Base-by-base conservation (phyloP, 2,113 vertebrate species). In the Leptobrachium ailaonicum region DNA sequence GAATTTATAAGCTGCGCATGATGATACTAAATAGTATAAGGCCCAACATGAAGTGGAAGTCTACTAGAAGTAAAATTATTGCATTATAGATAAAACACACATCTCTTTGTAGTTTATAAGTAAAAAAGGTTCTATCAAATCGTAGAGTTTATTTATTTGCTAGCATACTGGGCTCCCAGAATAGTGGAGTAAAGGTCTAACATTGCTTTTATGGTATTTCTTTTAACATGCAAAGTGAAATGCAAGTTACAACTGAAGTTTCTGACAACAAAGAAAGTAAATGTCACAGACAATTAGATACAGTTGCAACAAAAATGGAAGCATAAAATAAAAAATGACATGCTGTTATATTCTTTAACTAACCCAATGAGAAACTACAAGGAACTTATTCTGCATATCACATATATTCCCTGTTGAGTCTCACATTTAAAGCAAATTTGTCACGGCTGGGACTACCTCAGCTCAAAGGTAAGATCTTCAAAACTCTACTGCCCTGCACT, bases 261-360 rank as follows among this genome's bases (percentile, higher is more conserved):
- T 71, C 63, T 71, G 68, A 71, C 68, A 78, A 63, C 67, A 78
- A 71, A 78, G 76, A 71, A 62, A 11, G 76, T 78, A 78, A 78
- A 78, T 78, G 76, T 78, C 76, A 78, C 71, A 78, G 56, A 44
- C 76, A 78, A 78, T 78, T 78, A 78, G 43, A 47, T 32, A 70
- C 68, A 71, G 68, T 64, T 64, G 56, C 67, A 78, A 12, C 2
- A 50, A 78, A 78, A 71, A 41, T 50, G 63, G 76, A 67, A 71
- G 43, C 58, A 41, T 43, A 78, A 71, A 43, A 78, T 50, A 56
- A 53, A 71, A 71, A 71, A 71, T 58, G 71, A 64, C 56, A 70
- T 50, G 54, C 76, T 78, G 56, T 71, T 56, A 63, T 63, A n/a
- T 67, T 32, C 20, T 41, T 71, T 70, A 71, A 63, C 76, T 62